Conservation (phyloP, 2,797 vertebrate species). For the Danio albolineatus region DNA sequence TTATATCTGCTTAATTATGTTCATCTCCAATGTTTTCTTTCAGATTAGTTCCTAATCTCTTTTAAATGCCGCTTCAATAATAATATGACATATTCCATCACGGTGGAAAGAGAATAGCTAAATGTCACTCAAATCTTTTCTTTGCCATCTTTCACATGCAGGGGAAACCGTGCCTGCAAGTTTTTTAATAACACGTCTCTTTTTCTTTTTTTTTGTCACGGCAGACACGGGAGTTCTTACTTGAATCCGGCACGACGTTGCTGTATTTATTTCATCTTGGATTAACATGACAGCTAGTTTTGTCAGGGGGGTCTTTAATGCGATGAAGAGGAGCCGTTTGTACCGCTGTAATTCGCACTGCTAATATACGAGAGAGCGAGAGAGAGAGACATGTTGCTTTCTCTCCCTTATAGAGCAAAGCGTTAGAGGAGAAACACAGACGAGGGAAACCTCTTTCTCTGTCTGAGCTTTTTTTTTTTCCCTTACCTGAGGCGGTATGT, state of each 20-base stretch:
- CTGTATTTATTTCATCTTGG: conserved; percentile 99
- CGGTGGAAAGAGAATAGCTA: conserved; percentile 72
- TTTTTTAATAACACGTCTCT: conserved; percentile 76
- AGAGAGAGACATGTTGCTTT: conserved; percentile 96
- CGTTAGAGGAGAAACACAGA: conserved; percentile 77
- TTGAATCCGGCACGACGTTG: conserved; percentile 97
- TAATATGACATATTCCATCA: conserved; percentile 81
- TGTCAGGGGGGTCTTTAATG: conserved; percentile 99
- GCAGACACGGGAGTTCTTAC: conserved; percentile 87
- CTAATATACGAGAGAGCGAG: conserved; percentile 99
- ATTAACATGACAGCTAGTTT: conserved; percentile 99
- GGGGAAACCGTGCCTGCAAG: conserved; percentile 66
- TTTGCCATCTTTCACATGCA: conserved; percentile 35
- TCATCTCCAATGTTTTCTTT: conserved; percentile 79
- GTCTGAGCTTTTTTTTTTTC: background rate
- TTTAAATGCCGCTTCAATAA: conserved; percentile 79
- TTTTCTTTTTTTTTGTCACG: conserved; percentile 83
- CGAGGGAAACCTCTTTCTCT: conserved; percentile 41
- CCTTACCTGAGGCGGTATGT: background rate
- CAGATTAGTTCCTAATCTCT: conserved; percentile 79
- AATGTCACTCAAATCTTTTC: conserved; percentile 76
- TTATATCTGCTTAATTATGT: conserved; percentile 72
- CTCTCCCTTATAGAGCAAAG: conserved; percentile 93
- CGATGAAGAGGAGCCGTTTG: conserved; percentile 94
- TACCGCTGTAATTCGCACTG: conserved; percentile 98